Base-by-base conservation (phyloP, 2,888 invertebrate genomes). In the Sinelater perroti region DNA sequence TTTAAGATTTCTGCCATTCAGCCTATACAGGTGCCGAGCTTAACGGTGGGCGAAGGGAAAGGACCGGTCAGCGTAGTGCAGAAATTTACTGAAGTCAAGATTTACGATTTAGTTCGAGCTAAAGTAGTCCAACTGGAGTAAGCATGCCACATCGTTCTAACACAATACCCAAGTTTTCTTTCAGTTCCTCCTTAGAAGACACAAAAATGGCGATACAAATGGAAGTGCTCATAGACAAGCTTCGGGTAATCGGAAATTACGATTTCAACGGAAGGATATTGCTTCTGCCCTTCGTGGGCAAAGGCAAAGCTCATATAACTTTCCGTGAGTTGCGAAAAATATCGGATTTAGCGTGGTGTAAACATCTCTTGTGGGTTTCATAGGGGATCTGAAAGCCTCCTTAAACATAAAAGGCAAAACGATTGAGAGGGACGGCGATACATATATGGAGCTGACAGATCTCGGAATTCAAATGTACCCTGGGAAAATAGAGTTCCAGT, bases 11-110 rank as follows among this genome's bases (percentile, higher is more conserved):
- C 84, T 0, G 75, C 81, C 0, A 71, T 88, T 8, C 81, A 82
- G 10, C 81, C 81, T 0, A 55, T 81, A 8, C 63, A 69, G 8
- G 72, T 81, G 10, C 72, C 77, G 1, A 72, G 70, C 21, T 61
- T 81, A 31, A 67, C 68, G 7, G 80, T 81, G 28, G 80, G 79
- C 2, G 75, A 72, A 16, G 86, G 87, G 21, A 79, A 79, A 0
- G 79, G 82, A 13, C 85, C 89, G 0, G 88, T 90, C 4, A 81
- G 82, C 66, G 81, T 90, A 42, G 79, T 81, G 10, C 90, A 90
- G 75, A 81, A 83, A 69, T 88, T 87, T 73, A 82, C 79, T 67
- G 85, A 88, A 72, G 81, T 89, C 57, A 82, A 85, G 64, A 76
- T 90, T 7, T 75, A 83, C 50, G 86, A 88, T 1, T 78, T 88